Percentiles rank a stretch among this genome's conserved stretches.
phyloP scores from a whole-genome alignment of 2,797 vertebrate genomes.

The Pseudochirops cupreus region DNA sequence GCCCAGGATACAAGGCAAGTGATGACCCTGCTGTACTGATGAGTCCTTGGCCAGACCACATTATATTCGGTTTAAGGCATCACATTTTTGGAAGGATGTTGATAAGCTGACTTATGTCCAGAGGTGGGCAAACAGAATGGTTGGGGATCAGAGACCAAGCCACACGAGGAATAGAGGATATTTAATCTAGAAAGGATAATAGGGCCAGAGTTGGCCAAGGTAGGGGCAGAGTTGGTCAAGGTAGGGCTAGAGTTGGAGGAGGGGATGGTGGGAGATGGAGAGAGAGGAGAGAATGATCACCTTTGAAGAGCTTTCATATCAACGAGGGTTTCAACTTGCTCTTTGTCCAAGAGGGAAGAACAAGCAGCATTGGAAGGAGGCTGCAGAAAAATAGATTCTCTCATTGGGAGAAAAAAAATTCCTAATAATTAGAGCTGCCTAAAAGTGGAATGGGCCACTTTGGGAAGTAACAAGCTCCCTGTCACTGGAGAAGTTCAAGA shows the following conservation, averaged over 20 bases:
- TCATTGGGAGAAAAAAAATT: not conserved
- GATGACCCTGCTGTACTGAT: not conserved
- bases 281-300: not conserved
- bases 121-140: not conserved
- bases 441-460: not conserved
- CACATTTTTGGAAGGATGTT: not conserved
- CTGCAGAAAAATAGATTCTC: not conserved
- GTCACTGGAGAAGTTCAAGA: not conserved
- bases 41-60: not conserved
- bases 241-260: not conserved
- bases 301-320: not conserved
- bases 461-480: not conserved
- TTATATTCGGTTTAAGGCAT: not conserved
- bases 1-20: not conserved
- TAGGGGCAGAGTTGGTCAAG: not conserved
- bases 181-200: not conserved
- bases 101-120: not conserved
- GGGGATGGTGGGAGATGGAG: not conserved
- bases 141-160: not conserved
- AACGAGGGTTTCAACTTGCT: not conserved
- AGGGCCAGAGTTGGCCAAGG: not conserved
- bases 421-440: not conserved
- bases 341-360: not conserved
- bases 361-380: not conserved
- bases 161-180: not conserved